Evolutionary conservation across 2,113 vertebrate species (phyloP), one percentile per base, ranked within the genome.

Genomic region (Himantopus leucocephalus): DNA sequence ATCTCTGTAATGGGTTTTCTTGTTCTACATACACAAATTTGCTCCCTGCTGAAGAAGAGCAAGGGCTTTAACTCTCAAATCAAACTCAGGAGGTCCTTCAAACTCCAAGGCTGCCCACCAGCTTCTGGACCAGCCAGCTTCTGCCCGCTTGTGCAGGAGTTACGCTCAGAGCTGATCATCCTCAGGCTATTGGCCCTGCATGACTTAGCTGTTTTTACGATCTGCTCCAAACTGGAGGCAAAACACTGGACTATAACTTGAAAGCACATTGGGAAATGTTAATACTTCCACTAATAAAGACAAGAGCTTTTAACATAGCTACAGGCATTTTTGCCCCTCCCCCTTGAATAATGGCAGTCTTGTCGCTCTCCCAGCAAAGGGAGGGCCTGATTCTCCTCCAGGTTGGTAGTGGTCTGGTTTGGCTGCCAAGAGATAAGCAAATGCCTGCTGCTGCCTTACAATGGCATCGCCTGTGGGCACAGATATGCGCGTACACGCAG

Each of bases 361-460:
- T 34, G 23, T 48, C 78, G 29, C 56, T 67, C 2, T 26, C 52
- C 70, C 47, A 75, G 23, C 43, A 14, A 15, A 15, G 43, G 73
- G 18, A 72, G 47, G 23, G 34, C 12, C 47, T 34, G n/a, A 24
- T 53, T 74, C 47, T 94, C n/a, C 47, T 73, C 8, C 64, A 39
- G 27, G 35, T 89, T 63, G 1, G 0, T 8, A 15, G 67, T 6
- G 13, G 29, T 73, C 87, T 53, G 37, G 23, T 88, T 62, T 52
- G 71, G 66, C 62, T 93, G 74, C 88, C 78, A 64, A 68, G 43
- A 82, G 74, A 23, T 50, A 79, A 85, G 79, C 19, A 53, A 37
- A 52, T 20, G 34, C n/a, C 50, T 75, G 32, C 52, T 75, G 63
- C 71, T 0, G 0, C 63, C 58, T 55, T n/a, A 5, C 8, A 45